Evolutionary conservation across 2,797 vertebrate species (phyloP).

Genomic region (Uromys caudimaculatus): DNA sequence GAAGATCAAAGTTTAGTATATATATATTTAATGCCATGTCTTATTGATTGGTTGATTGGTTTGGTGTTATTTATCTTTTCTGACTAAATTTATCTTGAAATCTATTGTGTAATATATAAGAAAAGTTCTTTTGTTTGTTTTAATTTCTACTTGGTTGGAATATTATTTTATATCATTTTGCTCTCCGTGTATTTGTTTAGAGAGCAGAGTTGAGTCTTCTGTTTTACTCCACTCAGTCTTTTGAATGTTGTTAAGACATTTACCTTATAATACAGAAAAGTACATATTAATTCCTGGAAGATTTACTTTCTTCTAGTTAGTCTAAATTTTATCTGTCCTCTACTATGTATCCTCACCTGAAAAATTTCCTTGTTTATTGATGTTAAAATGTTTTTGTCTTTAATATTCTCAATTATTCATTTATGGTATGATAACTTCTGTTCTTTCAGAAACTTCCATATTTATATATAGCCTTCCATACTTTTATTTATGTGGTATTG

Average conservation of each 20-base stretch:
- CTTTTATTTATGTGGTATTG: background rate
- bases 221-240: background rate
- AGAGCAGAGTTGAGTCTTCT: background rate
- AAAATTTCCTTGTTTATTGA: background rate
- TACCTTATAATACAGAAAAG: background rate
- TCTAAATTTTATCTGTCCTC: background rate
- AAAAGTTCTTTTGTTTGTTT: background rate
- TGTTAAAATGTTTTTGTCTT: background rate
- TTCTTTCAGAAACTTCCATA: background rate
- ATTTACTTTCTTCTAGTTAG: background rate
- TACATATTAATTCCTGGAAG: background rate
- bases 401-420: background rate
- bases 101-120: background rate
- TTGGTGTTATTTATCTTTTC: background rate
- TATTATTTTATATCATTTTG: background rate
- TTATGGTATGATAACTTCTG: background rate
- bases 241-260: background rate
- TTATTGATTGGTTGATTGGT: background rate
- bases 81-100: background rate
- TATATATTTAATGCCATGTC: background rate
- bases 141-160: background rate
- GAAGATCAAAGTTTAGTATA: background rate
- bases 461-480: background rate
- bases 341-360: background rate
- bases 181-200: background rate